Evolutionary conservation across 1,140 invertebrate genomes (phyloP).

Genomic region (Neocloeon triangulifer): DNA sequence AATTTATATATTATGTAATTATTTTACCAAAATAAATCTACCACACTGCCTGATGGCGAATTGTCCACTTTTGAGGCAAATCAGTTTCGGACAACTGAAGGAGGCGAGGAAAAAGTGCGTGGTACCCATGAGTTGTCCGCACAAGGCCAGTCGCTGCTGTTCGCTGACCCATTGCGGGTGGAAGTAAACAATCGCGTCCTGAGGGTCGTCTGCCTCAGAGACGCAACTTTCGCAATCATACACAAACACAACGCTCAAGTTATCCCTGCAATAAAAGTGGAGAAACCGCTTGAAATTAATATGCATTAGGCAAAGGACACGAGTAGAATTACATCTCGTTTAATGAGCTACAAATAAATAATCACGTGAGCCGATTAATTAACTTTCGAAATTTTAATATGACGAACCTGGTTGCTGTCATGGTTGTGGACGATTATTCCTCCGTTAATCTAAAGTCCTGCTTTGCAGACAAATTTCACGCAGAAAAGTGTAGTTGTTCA

Average conservation of each 20-base stretch:
- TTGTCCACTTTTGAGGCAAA: constrained; percentile 60
- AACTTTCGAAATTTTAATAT: too few species aligned
- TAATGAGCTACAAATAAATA: too few species aligned
- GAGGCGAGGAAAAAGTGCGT: constrained; percentile 47
- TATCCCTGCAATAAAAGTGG: too few species aligned
- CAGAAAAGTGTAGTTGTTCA: too few species aligned
- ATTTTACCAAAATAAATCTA: constrained; percentile 46
- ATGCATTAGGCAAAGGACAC: too few species aligned
- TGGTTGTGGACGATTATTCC: too few species aligned
- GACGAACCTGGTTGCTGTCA: too few species aligned
- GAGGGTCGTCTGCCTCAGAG: constrained; percentile 63
- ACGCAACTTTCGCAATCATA: constrained; percentile 57
- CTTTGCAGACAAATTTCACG: too few species aligned
- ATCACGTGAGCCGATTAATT: too few species aligned
- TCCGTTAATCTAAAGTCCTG: too few species aligned
- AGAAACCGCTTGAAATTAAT: too few species aligned
- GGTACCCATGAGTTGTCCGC: constrained; percentile 61
- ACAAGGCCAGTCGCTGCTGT: constrained; percentile 50
- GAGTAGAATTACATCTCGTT: too few species aligned
- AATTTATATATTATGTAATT: neutral
- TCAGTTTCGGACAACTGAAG: constrained; percentile 44
- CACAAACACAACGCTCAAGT: constrained; percentile 48
- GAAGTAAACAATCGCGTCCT: constrained; percentile 66
- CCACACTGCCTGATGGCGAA: constrained; percentile 58
- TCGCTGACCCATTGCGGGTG: constrained; percentile 68